Percentiles rank a stretch among this genome's conserved stretches.
Evolutionary conservation across 2,888 invertebrate genomes (phyloP).

Genomic region (Caenorhabditis macrosperma): DNA sequence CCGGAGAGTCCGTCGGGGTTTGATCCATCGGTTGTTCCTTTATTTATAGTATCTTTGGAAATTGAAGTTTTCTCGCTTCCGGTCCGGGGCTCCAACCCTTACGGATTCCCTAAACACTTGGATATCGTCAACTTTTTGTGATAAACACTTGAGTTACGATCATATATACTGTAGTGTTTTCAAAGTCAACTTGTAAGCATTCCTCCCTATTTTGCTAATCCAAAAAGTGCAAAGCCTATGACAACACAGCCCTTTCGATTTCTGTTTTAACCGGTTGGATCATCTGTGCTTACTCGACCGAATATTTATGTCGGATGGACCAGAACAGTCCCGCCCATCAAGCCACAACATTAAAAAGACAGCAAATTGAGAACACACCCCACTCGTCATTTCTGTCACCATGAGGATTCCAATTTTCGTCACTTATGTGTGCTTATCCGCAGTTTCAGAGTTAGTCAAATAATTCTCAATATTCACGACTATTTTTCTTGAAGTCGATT

Average conservation of each 20-base stretch:
- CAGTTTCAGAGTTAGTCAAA: too few relatives aligned
- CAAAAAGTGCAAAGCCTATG: conserved; percentile 42
- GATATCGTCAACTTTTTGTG: too few relatives aligned
- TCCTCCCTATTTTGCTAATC: conserved; percentile 25
- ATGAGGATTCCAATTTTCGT: not conserved
- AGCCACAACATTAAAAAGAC: conserved; percentile 55
- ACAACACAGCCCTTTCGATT: conserved; percentile 18
- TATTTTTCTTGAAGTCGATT: not conserved
- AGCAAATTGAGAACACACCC: conserved; percentile 33
- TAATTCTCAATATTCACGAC: too few relatives aligned
- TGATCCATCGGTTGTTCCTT: too few relatives aligned
- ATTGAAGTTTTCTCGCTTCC: too few relatives aligned
- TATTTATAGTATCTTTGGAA: too few relatives aligned
- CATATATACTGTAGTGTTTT: too few relatives aligned
- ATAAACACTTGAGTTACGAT: too few relatives aligned
- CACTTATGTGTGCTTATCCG: not conserved
- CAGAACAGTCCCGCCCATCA: conserved; percentile 61
- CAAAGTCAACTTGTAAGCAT: not conserved
- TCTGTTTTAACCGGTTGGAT: conserved; percentile 48
- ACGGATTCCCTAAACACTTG: too few relatives aligned
- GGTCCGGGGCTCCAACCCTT: too few relatives aligned
- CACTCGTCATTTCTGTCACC: not conserved
- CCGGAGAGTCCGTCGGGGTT: too few relatives aligned
- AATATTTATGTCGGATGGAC: conserved; percentile 33
- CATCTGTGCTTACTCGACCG: conserved; percentile 50